Evolutionary conservation across 1,140 invertebrate species (phyloP).

Genomic region (Sycobia sp.): DNA sequence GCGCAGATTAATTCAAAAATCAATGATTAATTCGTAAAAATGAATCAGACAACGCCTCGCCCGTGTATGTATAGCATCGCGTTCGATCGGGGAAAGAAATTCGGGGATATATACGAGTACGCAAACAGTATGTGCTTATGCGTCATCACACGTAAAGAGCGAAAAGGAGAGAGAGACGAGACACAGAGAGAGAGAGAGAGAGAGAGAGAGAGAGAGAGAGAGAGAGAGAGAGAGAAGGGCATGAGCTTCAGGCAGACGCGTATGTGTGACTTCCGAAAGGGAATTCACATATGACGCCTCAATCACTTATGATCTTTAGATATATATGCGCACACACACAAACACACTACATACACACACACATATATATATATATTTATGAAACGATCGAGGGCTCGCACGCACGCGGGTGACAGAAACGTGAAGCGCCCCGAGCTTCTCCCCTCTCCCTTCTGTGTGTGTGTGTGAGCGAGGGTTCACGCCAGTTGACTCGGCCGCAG

Average conservation of each 20-base stretch:
- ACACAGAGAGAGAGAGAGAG: slow-evolving; percentile 5
- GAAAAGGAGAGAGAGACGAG: neutral
- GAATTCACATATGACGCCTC: slow-evolving; percentile 57
- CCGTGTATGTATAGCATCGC: neutral
- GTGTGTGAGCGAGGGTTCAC: no score
- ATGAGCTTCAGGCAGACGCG: no score
- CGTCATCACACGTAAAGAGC: slow-evolving; percentile 51
- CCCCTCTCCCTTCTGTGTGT: neutral
- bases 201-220: slow-evolving; percentile 12
- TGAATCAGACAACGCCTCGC: neutral
- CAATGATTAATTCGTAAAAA: slow-evolving; percentile 1
- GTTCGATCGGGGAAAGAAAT: no score
- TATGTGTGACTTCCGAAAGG: slow-evolving; percentile 43
- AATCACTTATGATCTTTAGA: slow-evolving; percentile 53
- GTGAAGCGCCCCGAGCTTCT: neutral
- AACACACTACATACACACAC: no score
- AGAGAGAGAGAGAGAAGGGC: slow-evolving; percentile 13
- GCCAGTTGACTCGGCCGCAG: slow-evolving; percentile 21
- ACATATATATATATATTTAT: slow-evolving; percentile 47
- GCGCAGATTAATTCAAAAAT: no score
- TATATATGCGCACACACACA: no score
- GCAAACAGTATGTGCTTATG: slow-evolving; percentile 47
- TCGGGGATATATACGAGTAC: neutral
- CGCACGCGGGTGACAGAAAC: neutral
- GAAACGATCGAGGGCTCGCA: slow-evolving; percentile 31